Evolutionary conservation across 2,113 vertebrate genomes (phyloP).

Genomic region (Saimiri boliviensis): DNA sequence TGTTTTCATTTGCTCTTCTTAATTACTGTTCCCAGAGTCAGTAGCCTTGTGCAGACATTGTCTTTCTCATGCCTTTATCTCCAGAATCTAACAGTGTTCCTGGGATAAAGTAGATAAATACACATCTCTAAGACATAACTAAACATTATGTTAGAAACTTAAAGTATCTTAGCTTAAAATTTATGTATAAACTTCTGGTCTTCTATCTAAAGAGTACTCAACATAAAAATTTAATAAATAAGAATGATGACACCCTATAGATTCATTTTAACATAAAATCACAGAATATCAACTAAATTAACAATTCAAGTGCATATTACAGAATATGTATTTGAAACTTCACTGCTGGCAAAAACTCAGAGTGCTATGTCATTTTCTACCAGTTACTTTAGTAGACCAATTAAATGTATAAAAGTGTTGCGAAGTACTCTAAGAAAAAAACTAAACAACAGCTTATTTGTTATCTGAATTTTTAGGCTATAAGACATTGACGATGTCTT

Average conservation of each 20-base stretch:
- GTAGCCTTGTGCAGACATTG: background rate
- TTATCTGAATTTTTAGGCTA: conserved; percentile 12
- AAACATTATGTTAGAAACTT: background rate
- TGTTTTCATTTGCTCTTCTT: background rate
- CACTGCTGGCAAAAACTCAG: background rate
- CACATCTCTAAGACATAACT: background rate
- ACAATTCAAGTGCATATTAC: background rate
- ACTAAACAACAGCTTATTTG: background rate
- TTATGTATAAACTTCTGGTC: background rate
- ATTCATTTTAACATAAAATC: background rate
- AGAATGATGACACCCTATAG: background rate
- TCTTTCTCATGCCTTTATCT: background rate
- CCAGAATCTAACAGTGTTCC: background rate
- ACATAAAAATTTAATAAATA: background rate
- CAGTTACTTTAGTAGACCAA: background rate
- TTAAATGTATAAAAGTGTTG: conserved; percentile 7
- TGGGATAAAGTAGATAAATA: background rate
- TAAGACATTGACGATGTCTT: background rate
- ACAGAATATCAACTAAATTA: background rate
- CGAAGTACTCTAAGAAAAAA: background rate
- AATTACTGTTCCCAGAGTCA: background rate
- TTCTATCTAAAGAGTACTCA: background rate
- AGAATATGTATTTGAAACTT: background rate
- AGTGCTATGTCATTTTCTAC: background rate
- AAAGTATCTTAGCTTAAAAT: background rate